These are phyloP conservation scores for Hirtodrosophila confusa DNA, from an alignment of 2,888 invertebrate species.

Conservation along the genomic window DNA sequence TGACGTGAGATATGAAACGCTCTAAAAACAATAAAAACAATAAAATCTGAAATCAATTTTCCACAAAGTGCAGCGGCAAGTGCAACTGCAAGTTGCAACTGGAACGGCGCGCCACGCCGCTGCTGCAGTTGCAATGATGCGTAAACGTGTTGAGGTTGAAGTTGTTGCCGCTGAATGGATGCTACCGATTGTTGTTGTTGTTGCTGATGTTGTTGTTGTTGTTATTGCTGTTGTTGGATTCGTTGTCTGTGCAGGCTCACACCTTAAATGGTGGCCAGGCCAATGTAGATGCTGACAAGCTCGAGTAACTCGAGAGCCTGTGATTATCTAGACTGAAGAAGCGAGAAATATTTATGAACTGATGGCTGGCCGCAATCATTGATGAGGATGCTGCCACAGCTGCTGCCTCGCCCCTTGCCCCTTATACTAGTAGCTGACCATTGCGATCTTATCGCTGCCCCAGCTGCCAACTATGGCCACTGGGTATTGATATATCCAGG, in stretches of 20 bases:
- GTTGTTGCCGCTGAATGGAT: constrained; percentile 26
- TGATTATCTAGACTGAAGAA: constrained; percentile 61
- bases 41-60: constrained; percentile 73
- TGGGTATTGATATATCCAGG: constrained; percentile 46
- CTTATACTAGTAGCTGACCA: too few species aligned
- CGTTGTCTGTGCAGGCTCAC: constrained; percentile 58
- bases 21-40: constrained; percentile 62
- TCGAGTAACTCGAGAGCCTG: constrained; percentile 67
- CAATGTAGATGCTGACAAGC: constrained; percentile 53
- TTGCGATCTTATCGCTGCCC: constrained; percentile 46
- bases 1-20: constrained; percentile 73
- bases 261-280: constrained; percentile 70
- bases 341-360: constrained; percentile 75
- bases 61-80: constrained; percentile 49
- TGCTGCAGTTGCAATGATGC: constrained; percentile 57
- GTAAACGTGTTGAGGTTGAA: constrained; percentile 69
- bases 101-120: constrained; percentile 13
- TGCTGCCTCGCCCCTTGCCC: background rate
- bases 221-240: constrained; percentile 28
- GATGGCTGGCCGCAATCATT: constrained; percentile 59
- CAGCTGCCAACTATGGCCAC: constrained; percentile 35
- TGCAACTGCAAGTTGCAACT: constrained; percentile 11
- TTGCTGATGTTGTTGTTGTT: constrained; percentile 28
- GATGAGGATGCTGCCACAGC: constrained; percentile 50
- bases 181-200: constrained; percentile 41